Evolutionary conservation across 2,797 vertebrate genomes (phyloP).

Genomic region (Australoheros facetus): DNA sequence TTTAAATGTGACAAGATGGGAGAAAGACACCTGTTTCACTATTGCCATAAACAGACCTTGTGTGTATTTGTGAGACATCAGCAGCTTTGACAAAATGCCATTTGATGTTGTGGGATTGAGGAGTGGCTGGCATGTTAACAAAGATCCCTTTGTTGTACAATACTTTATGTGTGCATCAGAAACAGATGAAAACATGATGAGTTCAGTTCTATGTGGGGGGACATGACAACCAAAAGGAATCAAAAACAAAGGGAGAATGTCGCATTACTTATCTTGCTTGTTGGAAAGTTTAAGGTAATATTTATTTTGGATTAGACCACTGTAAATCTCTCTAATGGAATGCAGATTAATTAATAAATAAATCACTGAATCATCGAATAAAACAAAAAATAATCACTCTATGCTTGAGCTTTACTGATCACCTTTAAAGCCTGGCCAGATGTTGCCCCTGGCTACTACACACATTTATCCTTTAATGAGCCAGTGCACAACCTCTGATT

Average conservation of each 20-base stretch:
- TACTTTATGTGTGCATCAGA: neutral
- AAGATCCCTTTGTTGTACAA: too few relatives aligned
- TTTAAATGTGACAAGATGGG: neutral
- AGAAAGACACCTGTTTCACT: neutral
- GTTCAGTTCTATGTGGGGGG: neutral
- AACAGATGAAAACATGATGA: neutral
- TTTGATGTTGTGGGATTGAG: too few relatives aligned
- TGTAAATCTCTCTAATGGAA: neutral
- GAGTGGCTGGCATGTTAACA: too few relatives aligned
- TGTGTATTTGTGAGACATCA: neutral
- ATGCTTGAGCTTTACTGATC: neutral
- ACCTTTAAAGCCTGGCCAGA: slow-evolving; percentile 4
- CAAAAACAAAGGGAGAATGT: neutral
- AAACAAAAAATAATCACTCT: neutral
- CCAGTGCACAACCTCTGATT: slow-evolving; percentile 16
- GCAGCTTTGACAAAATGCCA: neutral
- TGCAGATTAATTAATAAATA: neutral
- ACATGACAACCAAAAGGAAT: neutral
- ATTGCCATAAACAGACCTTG: neutral
- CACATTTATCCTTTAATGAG: slow-evolving; percentile 9
- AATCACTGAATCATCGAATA: neutral
- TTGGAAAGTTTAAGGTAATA: neutral
- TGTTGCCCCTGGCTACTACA: neutral
- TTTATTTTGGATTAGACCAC: neutral
- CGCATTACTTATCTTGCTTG: neutral